These are phyloP conservation scores for Lophius piscatorius DNA, from an alignment of 2,113 vertebrate species.

Conservation along the genomic window DNA sequence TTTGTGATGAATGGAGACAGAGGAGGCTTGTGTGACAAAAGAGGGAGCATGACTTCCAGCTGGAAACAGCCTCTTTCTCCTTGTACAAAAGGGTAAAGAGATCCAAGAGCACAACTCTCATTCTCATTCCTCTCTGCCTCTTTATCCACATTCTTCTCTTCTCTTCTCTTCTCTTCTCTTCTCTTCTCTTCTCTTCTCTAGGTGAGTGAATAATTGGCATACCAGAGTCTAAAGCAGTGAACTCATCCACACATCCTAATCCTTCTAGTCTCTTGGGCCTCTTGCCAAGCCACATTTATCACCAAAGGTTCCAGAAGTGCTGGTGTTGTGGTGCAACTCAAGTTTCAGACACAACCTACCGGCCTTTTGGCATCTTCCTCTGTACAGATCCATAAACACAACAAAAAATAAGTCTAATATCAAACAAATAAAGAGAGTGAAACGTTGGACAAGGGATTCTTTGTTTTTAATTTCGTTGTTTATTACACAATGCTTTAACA, in stretches of 20 bases:
- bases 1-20: conserved; percentile 44
- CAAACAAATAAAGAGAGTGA: too few species aligned
- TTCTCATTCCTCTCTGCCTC: conserved; percentile 20
- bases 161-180: conserved; percentile 5
- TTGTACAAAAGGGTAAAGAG: conserved; percentile 29
- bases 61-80: conserved; percentile 52
- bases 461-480: too few species aligned
- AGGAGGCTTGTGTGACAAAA: conserved; percentile 41
- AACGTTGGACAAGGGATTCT: too few species aligned
- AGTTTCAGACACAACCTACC: conserved; percentile 10
- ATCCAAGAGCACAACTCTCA: conserved; percentile 21
- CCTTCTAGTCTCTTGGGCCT: conserved; percentile 43
- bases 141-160: conserved; percentile 2
- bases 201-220: conserved; percentile 47
- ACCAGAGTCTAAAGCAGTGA: conserved; percentile 44
- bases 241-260: conserved; percentile 42
- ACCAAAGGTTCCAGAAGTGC: conserved; percentile 58
- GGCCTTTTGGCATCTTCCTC: conserved; percentile 8
- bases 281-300: conserved; percentile 65
- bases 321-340: conserved; percentile 18
- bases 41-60: conserved; percentile 46
- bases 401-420: too few species aligned
- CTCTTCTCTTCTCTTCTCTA: conserved; percentile 5
- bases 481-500: too few species aligned
- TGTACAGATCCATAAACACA: too few species aligned